Evolutionary conservation across 2,888 invertebrate species (phyloP), one percentile per base, ranked within the genome.

Genomic region (Digitonthophagus gazella): DNA sequence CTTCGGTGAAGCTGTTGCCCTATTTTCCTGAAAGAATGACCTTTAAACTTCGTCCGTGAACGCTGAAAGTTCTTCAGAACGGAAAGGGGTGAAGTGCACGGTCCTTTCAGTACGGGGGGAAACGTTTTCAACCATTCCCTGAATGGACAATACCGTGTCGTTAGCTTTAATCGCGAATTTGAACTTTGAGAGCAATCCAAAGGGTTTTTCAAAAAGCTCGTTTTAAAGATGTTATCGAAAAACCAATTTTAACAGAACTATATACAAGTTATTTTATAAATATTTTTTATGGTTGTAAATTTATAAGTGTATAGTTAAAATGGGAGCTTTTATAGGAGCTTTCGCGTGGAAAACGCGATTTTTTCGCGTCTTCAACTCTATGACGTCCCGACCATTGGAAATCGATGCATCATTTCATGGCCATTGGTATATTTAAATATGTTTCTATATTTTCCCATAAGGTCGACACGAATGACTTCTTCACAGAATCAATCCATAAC

Each of bases 261-360:
- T n/a, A n/a, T n/a, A n/a, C n/a, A n/a, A n/a, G n/a, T n/a, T n/a
- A n/a, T n/a, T n/a, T n/a, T n/a, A n/a, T n/a, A n/a, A n/a, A n/a
- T n/a, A n/a, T n/a, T n/a, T n/a, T n/a, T n/a, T n/a, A n/a, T n/a
- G n/a, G n/a, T n/a, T n/a, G n/a, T n/a, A n/a, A n/a, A n/a, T n/a
- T n/a, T n/a, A n/a, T n/a, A n/a, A n/a, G n/a, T n/a, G n/a, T n/a
- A n/a, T n/a, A n/a, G n/a, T n/a, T n/a, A n/a, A n/a, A n/a, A n/a
- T n/a, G n/a, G n/a, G n/a, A n/a, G 55, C 69, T 44, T 71, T 66
- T 61, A 61, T 67, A 65, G 55, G 56, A 64, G 64, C 11, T 58
- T 58, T 58, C 18, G 58, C 58, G 15, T 18, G n/a, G 58, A 58
- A 58, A 58, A 58, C 15, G 18, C 14, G 1, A 2, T 5, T 58